Percentiles rank a stretch among this genome's conserved stretches.
Conservation (phyloP, 2,797 vertebrate species). For the Coendou prehensilis region DNA sequence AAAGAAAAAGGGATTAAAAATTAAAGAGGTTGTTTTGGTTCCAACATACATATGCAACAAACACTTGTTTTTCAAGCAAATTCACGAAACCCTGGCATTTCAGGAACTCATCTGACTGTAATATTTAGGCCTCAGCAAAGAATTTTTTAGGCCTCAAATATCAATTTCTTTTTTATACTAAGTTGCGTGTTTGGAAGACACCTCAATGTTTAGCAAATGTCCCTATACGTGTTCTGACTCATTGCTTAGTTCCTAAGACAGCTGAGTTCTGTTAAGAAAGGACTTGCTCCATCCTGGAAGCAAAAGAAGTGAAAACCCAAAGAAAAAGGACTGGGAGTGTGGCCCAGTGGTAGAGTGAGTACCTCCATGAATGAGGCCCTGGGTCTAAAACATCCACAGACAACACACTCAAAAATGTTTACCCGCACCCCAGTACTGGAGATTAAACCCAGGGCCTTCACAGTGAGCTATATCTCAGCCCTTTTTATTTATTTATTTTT, state of each 20-base stretch:
- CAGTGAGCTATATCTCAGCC: background rate
- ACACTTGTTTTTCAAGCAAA: background rate
- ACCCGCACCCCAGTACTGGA: background rate
- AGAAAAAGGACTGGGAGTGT: background rate
- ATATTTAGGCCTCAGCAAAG: conserved; percentile 15
- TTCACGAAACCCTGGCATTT: conserved; percentile 18
- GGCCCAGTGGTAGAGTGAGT: background rate
- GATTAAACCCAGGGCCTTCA: background rate
- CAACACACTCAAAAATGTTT: background rate
- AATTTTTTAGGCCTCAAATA: background rate
- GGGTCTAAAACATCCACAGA: background rate
- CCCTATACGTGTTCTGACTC: background rate
- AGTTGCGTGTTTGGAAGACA: background rate
- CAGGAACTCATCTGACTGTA: background rate
- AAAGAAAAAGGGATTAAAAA: conserved; percentile 38
- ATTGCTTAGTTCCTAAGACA: conserved; percentile 4
- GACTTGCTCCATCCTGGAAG: background rate
- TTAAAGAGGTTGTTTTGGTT: conserved; percentile 5
- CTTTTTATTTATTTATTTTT: background rate
- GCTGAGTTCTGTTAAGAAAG: background rate
- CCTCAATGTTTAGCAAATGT: background rate
- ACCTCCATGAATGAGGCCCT: no score
- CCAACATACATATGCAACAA: background rate
- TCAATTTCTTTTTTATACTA: background rate
- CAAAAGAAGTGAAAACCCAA: background rate